Evolutionary conservation across 2,113 vertebrate genomes (phyloP).

Genomic region (Nothobranchius kuhntae): DNA sequence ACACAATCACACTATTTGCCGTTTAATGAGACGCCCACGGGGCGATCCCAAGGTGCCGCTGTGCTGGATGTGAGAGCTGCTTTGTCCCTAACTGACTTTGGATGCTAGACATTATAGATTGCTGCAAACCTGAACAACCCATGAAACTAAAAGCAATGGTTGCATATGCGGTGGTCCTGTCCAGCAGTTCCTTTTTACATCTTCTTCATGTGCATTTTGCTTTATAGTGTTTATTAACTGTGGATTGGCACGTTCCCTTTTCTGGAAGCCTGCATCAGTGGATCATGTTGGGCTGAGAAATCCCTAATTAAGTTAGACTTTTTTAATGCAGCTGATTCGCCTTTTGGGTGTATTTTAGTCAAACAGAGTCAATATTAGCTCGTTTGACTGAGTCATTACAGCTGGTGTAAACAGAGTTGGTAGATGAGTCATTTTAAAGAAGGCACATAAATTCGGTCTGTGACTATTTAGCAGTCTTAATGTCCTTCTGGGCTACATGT

Average conservation of each 20-base stretch:
- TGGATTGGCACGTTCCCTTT: background rate
- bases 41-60: conserved; percentile 11
- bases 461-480: no score
- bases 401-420: conserved; percentile 17
- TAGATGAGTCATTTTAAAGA: conserved; percentile 9
- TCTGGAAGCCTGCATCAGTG: conserved; percentile 7
- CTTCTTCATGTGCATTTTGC: fast-evolving
- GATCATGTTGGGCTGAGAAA: conserved; percentile 16
- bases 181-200: background rate
- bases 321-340: conserved; percentile 44
- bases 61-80: conserved; percentile 19
- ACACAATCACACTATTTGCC: conserved; percentile 46
- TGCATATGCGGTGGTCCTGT: conserved; percentile 13
- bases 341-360: conserved; percentile 40
- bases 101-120: conserved; percentile 39
- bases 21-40: conserved; percentile 46
- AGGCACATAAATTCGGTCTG: background rate
- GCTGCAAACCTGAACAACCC: conserved; percentile 28
- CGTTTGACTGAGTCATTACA: conserved; percentile 21
- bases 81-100: conserved; percentile 48
- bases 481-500: no score
- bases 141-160: conserved; percentile 13
- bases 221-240: background rate
- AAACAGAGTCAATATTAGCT: conserved; percentile 36
- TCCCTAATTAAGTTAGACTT: conserved; percentile 19